These are phyloP conservation scores for Hyperoplus lanceolatus DNA, from an alignment of 2,797 vertebrate genomes.

Conservation along the genomic window DNA sequence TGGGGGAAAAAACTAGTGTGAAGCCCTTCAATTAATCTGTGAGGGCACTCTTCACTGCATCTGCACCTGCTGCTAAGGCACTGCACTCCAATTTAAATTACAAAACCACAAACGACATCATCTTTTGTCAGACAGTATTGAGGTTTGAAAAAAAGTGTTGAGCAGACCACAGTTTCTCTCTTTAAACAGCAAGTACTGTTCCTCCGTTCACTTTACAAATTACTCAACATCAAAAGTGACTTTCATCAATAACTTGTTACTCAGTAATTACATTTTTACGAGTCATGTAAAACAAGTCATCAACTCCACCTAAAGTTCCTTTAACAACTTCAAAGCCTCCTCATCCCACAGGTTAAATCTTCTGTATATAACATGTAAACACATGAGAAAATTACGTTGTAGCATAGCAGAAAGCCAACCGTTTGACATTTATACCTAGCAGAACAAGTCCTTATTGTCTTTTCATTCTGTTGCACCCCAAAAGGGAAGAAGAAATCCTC, in stretches of 20 bases:
- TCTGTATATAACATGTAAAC: background rate
- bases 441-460: background rate
- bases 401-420: no score
- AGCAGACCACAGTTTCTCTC: background rate
- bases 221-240: conserved; percentile 1
- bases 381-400: background rate
- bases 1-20: background rate
- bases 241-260: background rate
- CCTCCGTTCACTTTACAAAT: background rate
- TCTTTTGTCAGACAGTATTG: background rate
- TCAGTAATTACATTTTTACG: no score
- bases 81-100: background rate
- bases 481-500: background rate
- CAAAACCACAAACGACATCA: background rate
- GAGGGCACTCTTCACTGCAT: background rate
- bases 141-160: background rate
- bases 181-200: background rate
- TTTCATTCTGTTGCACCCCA: background rate
- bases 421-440: no score
- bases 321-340: background rate
- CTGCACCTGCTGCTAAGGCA: background rate
- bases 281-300: background rate
- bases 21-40: conserved; percentile 8
- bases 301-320: background rate
- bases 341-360: background rate